Conservation (phyloP, 2,888 invertebrate genomes). For the Pyrrhia umbra region DNA sequence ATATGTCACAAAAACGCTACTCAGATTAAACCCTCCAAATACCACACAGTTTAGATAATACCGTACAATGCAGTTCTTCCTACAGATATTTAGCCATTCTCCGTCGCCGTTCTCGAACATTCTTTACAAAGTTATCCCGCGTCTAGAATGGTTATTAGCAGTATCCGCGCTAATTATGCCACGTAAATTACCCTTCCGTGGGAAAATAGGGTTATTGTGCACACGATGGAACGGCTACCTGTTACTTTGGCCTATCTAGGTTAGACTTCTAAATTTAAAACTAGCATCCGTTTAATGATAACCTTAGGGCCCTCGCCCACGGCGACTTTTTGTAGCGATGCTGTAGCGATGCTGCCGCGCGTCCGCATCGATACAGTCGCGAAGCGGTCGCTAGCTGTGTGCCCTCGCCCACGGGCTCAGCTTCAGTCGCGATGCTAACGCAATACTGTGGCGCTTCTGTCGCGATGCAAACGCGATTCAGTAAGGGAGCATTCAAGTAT, state of each 20-base stretch:
- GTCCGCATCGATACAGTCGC: too few species aligned
- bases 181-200: slow-evolving; percentile 43
- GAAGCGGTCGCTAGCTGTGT: too few species aligned
- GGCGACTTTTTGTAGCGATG: too few species aligned
- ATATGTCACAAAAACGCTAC: not conserved
- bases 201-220: slow-evolving; percentile 42
- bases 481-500: too few species aligned
- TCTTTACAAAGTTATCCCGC: slow-evolving; percentile 43
- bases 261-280: not conserved
- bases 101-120: slow-evolving; percentile 18
- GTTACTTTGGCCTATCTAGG: slow-evolving; percentile 20
- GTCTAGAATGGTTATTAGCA: slow-evolving; percentile 42
- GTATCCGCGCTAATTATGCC: slow-evolving; percentile 46
- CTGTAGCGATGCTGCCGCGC: too few species aligned
- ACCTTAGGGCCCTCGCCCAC: not conserved
- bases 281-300: not conserved
- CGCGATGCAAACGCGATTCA: too few species aligned
- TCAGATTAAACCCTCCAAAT: not conserved
- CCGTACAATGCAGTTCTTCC: not conserved
- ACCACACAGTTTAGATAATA: not conserved
- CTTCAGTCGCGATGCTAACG: too few species aligned
- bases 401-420: too few species aligned
- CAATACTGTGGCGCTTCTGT: too few species aligned
- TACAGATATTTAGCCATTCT: slow-evolving; percentile 28
- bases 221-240: slow-evolving; percentile 35